Conservation (phyloP, 1,140 invertebrate species). For the Tetramorium alpestre region DNA sequence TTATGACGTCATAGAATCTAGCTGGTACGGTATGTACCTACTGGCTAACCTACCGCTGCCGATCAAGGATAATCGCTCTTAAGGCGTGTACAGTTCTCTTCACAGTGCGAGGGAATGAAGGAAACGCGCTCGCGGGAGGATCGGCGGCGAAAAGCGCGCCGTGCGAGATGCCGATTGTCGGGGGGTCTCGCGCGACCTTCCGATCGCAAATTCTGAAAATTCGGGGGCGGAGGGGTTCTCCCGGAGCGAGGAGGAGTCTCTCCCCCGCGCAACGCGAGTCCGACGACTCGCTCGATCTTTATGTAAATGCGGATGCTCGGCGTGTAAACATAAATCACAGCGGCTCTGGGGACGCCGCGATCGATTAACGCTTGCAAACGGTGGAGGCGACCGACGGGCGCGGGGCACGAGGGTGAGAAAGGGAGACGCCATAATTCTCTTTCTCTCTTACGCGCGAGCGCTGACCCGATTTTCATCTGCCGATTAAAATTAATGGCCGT, state of each 20-base stretch:
- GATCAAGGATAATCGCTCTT: constrained; percentile 80
- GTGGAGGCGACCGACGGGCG: neutral
- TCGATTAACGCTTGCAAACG: constrained; percentile 55
- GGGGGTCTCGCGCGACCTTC: neutral
- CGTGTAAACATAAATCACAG: constrained; percentile 81
- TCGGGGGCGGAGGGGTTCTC: neutral
- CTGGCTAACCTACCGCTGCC: constrained; percentile 68
- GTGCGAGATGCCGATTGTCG: neutral
- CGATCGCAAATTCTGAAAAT: neutral
- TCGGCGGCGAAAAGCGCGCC: neutral
- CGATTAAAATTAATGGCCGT: constrained; percentile 46
- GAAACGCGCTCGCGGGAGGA: neutral
- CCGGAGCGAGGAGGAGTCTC: too few relatives aligned
- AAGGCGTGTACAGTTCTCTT: constrained; percentile 64
- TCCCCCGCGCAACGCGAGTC: constrained; percentile 5
- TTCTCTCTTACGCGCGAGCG: constrained; percentile 9
- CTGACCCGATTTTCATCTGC: constrained; percentile 62
- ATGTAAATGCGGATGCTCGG: constrained; percentile 83
- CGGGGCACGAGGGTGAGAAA: neutral
- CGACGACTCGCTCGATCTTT: neutral
- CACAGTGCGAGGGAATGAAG: constrained; percentile 52
- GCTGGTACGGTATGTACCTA: constrained; percentile 77
- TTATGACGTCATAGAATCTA: constrained; percentile 85
- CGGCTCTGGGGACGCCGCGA: constrained; percentile 52
- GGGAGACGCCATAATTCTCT: constrained; percentile 35